phyloP scores from a whole-genome alignment of 2,113 vertebrate species.

The Canis aureus region DNA sequence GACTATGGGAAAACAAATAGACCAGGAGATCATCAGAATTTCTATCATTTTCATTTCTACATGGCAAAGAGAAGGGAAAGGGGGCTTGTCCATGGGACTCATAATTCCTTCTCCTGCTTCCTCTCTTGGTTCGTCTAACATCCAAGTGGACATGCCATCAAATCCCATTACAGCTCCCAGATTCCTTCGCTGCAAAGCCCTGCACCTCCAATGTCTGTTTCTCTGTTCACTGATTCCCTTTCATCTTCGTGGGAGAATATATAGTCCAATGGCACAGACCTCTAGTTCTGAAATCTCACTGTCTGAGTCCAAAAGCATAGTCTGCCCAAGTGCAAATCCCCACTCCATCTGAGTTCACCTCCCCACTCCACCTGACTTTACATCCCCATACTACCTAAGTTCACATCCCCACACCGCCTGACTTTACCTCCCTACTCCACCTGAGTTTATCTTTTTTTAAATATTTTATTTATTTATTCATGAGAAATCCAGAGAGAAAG shows the following conservation, averaged over 20 bases:
- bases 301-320: background rate
- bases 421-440: background rate
- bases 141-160: background rate
- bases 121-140: background rate
- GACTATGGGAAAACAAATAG: background rate
- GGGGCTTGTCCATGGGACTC: background rate
- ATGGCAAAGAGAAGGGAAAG: background rate
- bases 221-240: background rate
- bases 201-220: accelerated
- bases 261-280: background rate
- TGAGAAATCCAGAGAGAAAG: no score
- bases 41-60: background rate
- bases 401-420: background rate
- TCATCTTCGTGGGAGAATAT: background rate
- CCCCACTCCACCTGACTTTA: background rate
- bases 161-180: accelerated
- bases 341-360: background rate
- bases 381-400: background rate
- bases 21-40: background rate
- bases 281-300: background rate
- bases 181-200: background rate
- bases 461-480: no score
- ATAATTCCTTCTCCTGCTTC: background rate
- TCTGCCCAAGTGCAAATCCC: background rate
- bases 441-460: background rate